Percentiles rank a stretch among this genome's conserved stretches.
phyloP scores from a whole-genome alignment of 2,113 vertebrate species.

The Vulpes lagopus region DNA sequence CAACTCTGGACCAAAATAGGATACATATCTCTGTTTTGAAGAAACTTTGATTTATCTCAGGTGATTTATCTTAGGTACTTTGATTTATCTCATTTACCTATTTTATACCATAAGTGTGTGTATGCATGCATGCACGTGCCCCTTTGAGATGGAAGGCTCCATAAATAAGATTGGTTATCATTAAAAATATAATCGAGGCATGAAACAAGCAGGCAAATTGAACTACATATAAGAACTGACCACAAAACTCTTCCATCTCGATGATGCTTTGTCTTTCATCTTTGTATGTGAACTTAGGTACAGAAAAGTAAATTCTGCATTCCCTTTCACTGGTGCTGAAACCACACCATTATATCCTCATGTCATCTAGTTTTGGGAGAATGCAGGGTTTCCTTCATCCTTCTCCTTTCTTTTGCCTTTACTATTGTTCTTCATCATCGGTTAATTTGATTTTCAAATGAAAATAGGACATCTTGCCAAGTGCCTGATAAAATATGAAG shows the following conservation, averaged over 20 bases:
- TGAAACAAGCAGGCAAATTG: background rate
- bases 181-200: background rate
- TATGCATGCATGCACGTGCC: accelerated
- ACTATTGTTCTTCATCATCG: background rate
- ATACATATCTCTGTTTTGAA: background rate
- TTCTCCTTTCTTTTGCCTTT: background rate
- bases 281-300: background rate
- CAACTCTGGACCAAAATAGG: background rate
- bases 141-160: background rate
- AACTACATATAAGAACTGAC: background rate
- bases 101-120: background rate
- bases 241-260: background rate
- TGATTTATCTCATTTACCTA: background rate
- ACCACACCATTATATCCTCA: background rate
- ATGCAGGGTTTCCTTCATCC: background rate
- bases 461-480: background rate
- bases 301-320: background rate
- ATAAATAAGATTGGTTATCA: background rate
- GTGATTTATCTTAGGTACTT: background rate
- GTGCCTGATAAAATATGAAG: background rate
- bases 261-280: too few relatives aligned
- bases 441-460: background rate
- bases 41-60: background rate
- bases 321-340: background rate
- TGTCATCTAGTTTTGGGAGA: background rate